Percentiles rank a stretch among this genome's conserved stretches.
Evolutionary conservation across 2,797 vertebrate species (phyloP).

Genomic region (Orestias chungarensis): DNA sequence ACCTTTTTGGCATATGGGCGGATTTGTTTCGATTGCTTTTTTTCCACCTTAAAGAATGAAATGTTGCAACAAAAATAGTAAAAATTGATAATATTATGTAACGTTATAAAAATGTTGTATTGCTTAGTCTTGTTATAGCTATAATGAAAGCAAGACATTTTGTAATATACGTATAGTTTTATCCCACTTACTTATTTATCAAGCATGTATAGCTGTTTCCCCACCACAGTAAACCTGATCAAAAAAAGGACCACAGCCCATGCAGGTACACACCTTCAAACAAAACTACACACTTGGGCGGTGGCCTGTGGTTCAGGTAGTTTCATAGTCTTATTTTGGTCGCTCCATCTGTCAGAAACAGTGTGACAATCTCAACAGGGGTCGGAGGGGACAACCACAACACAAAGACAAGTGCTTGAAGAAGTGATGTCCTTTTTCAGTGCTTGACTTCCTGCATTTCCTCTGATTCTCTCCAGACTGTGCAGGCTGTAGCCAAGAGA

Average conservation of each 20-base stretch:
- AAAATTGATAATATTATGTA: too few relatives aligned
- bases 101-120: too few relatives aligned
- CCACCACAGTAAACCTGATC: conserved; percentile 11
- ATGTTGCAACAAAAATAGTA: background rate
- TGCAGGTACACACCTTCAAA: conserved; percentile 20
- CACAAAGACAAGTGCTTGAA: conserved; percentile 26
- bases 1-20: background rate
- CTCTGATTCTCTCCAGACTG: conserved; percentile 80
- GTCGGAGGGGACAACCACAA: conserved; percentile 25
- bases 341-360: conserved; percentile 60
- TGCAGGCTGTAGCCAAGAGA: conserved; percentile 92
- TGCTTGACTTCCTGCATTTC: conserved; percentile 9
- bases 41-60: background rate
- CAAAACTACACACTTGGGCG: conserved; percentile 23
- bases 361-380: conserved; percentile 26
- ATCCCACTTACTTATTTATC: conserved; percentile 10
- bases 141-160: background rate
- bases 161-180: background rate
- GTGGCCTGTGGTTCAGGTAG: conserved; percentile 56
- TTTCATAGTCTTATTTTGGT: conserved; percentile 45
- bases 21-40: background rate
- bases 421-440: conserved; percentile 19
- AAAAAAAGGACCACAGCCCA: conserved; percentile 25
- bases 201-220: background rate
- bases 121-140: background rate